Base-by-base conservation (phyloP, 2,797 vertebrate genomes). In the Cottoperca gobio region DNA sequence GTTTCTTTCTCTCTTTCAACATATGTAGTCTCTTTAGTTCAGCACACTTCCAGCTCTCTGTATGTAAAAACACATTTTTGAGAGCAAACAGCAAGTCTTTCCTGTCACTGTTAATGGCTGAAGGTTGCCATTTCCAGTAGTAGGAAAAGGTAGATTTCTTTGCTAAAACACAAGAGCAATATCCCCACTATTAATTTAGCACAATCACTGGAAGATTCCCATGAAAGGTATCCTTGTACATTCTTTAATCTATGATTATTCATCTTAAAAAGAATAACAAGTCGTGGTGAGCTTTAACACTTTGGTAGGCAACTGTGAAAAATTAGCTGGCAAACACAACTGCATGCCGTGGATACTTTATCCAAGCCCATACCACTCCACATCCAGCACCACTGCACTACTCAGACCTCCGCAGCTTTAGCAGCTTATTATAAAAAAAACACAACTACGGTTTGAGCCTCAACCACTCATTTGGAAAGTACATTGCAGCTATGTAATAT, bases 271-370 rank as follows among this genome's bases (percentile, higher is more conserved):
- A 91, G 85, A 93, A 87, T 86, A 82, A 90, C 86, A 86, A 78
- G 87, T 92, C 65, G 82, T 84, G 88, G 78, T 91, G 89, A 93
- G 90, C 88, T 87, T 86, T 60, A 90, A 93, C 82, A 88, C 85
- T 87, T 92, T 89, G 88, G 88, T 92, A 93, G 93, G 93, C 93
- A 92, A 93, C 92, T 93, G 92, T 94, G 93, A 93, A 93, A 91
- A 81, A 90, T 89, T 86, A 89, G 86, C 91, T 91, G 91, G 91
- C 76, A 83, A 91, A 89, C 82, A 87, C 73, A 90, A 89, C 88
- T 87, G 88, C 87, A 90, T 88, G 89, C 84, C 76, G 46, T 88
- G 86, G 88, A 92, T 84, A 78, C 75, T 76, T 86, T 76, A 84
- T 79, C 89, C 86, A 90, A 90, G 89, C 85, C 79, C 89, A 86